Conservation (phyloP, 2,113 vertebrate genomes). For the Oreocharis arfaki region DNA sequence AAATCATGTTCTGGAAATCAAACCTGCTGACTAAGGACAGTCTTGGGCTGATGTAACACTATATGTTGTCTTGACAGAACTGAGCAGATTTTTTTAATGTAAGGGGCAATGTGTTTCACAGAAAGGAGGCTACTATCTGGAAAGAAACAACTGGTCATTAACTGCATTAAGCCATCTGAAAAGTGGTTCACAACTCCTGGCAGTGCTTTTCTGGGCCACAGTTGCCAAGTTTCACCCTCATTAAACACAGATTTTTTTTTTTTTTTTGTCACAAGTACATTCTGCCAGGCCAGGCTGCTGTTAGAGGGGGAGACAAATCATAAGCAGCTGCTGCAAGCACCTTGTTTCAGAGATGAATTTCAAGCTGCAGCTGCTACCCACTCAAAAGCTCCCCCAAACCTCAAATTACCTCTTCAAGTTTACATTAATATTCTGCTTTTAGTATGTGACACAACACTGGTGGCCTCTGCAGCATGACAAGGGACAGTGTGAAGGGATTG, state of each 20-base stretch:
- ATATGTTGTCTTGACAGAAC: background rate
- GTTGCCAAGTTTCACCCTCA: constrained; percentile 64
- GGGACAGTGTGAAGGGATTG: background rate
- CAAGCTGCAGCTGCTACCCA: constrained; percentile 50
- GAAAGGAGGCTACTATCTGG: background rate
- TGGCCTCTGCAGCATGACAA: background rate
- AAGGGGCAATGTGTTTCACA: background rate
- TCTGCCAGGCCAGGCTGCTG: constrained; percentile 50
- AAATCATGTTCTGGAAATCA: background rate
- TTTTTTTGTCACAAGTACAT: constrained; percentile 32
- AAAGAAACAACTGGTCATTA: constrained; percentile 44
- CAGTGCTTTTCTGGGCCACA: background rate
- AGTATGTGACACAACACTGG: background rate
- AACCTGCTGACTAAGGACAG: background rate
- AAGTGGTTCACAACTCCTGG: constrained; percentile 1
- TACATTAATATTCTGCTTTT: background rate
- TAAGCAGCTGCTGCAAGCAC: constrained; percentile 55
- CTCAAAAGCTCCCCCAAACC: background rate
- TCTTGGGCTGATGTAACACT: background rate
- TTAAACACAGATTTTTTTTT: constrained; percentile 32
- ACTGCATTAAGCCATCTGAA: constrained; percentile 21
- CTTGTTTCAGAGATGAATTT: constrained; percentile 2
- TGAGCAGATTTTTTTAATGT: background rate
- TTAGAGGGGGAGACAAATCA: constrained; percentile 2
- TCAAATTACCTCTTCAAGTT: constrained; percentile 43